phyloP scores from a whole-genome alignment of 53 echinoderm and acorn worm genomes.

The Zoroaster sp. region DNA sequence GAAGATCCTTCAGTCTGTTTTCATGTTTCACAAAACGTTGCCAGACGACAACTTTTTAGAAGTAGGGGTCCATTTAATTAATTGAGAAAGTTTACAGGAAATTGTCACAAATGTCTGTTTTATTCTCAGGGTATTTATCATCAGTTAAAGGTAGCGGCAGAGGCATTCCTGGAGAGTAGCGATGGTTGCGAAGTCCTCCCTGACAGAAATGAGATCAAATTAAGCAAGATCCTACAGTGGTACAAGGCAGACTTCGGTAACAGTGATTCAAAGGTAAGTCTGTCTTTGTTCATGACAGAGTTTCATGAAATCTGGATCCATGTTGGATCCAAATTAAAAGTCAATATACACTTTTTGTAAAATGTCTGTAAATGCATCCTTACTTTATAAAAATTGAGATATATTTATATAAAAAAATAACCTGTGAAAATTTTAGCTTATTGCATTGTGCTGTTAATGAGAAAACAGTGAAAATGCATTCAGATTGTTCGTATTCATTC shows the following conservation, averaged over 20 bases:
- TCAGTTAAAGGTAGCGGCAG: slow-evolving; percentile 74
- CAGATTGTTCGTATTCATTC: no score
- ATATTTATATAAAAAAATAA: no score
- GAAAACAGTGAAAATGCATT: no score
- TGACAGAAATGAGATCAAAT: slow-evolving; percentile 70
- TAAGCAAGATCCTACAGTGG: slow-evolving; percentile 94
- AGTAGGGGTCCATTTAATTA: no score
- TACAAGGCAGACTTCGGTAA: slow-evolving; percentile 91
- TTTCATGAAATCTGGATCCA: not conserved
- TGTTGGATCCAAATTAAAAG: not conserved
- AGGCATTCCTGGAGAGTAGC: slow-evolving; percentile 88
- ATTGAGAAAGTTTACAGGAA: not conserved
- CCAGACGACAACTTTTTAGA: no score
- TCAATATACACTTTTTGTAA: no score
- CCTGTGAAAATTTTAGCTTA: no score
- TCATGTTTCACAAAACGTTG: no score
- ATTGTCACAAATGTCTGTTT: not conserved
- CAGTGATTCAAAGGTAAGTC: slow-evolving; percentile 75
- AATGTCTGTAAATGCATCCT: no score
- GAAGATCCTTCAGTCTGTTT: no score
- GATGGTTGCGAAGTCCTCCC: slow-evolving; percentile 81
- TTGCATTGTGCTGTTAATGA: no score
- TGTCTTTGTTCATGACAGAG: not conserved
- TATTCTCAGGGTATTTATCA: slow-evolving; percentile 73
- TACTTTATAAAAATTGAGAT: no score